Evolutionary conservation across 2,797 vertebrate species (phyloP), one percentile per base, ranked within the genome.

Genomic region (Podargus strigoides): DNA sequence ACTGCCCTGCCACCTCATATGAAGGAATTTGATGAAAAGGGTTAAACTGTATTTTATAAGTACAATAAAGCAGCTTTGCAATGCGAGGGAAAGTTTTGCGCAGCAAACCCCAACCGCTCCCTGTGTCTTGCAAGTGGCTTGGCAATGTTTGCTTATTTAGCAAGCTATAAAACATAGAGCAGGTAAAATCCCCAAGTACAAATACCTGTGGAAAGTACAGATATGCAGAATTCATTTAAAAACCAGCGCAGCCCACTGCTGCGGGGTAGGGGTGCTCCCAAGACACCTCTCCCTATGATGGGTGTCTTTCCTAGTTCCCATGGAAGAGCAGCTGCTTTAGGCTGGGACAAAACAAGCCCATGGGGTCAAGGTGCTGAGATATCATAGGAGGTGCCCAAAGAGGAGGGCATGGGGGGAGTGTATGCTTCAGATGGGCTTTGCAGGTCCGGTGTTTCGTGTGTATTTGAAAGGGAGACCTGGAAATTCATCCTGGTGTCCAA

Each of bases 401-500:
- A 30, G 49, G 23, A 22, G 50, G 41, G 19, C 2, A 1, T 0
- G 30, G 36, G 23, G 26, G 24, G 7, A 59, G 13, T 7, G 5
- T 22, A 11, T n/a, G 53, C 34, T 69, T 36, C 34, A 13, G 27
- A 2, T 28, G 12, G 80, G 64, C 1, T 44, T 27, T 26, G 59
- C 47, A 49, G 42, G 32, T 14, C 41, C 23, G 4, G 23, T 12
- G 3, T 28, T 42, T 21, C 0, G 0, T 3, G 11, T 50, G 8
- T 7, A 3, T 44, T 60, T 34, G n/a, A 64, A 79, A 59, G 11
- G 18, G 21, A 76, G 44, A 24, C 26, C 67, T 60, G 47, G 55
- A 49, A 77, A 63, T 59, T 32, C 73, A 70, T 26, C 39, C 42
- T 7, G 0, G 13, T 24, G 34, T 55, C 47, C 58, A 10, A 67